Percentiles rank a stretch among this genome's conserved stretches.
These are phyloP conservation scores for Drosophila setosimentum DNA, from an alignment of 2,888 invertebrate genomes.

Conservation along the genomic window DNA sequence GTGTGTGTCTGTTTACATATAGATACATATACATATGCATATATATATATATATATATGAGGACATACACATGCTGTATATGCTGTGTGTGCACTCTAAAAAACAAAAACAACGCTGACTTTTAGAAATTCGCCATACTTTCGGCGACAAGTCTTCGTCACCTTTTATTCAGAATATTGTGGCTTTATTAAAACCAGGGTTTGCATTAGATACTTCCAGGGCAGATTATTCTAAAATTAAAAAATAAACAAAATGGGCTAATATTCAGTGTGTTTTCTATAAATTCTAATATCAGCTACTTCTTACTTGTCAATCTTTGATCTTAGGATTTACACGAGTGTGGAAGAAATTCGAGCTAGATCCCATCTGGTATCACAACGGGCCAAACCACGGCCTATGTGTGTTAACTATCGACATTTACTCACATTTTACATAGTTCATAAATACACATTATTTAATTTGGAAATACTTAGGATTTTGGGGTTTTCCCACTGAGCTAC, in stretches of 20 bases:
- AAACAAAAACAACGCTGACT: background rate
- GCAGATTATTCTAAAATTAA: background rate
- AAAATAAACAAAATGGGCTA: background rate
- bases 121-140: background rate
- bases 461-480: background rate
- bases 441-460: background rate
- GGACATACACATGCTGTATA: background rate
- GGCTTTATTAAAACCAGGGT: background rate
- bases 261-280: background rate
- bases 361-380: no score
- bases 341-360: no score
- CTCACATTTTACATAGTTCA: background rate
- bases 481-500: background rate
- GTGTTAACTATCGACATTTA: no score
- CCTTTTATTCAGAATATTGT: background rate
- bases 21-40: background rate
- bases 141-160: rapidly evolving
- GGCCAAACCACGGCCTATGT: no score
- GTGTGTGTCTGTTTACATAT: background rate
- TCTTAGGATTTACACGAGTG: no score
- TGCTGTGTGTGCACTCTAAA: slow-evolving; percentile 3
- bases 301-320: background rate
- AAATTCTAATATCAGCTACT: background rate
- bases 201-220: background rate
- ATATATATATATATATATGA: background rate